phyloP scores from a whole-genome alignment of 2,797 vertebrate genomes.

The Pangasius mekongensis region DNA sequence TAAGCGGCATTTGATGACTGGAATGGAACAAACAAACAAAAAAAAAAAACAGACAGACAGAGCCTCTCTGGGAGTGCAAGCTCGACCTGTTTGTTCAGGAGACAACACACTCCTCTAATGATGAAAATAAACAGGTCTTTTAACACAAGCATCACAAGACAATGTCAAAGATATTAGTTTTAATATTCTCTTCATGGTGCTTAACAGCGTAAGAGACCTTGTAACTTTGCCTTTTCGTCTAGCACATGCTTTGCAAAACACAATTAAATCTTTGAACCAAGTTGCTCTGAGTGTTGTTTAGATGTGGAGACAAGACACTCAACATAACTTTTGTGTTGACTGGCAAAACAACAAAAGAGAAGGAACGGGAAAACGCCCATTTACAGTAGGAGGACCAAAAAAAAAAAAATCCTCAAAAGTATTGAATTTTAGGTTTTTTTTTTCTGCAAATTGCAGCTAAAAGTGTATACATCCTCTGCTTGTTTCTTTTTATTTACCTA shows the following conservation, averaged over 20 bases:
- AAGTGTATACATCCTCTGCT: not conserved
- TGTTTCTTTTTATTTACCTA: not conserved
- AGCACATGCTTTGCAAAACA: constrained; percentile 56
- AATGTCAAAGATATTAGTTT: constrained; percentile 68
- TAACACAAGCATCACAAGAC: constrained; percentile 66
- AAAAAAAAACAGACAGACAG: constrained; percentile 44
- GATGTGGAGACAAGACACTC: constrained; percentile 55
- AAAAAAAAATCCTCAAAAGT: not conserved
- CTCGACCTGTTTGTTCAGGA: constrained; percentile 72
- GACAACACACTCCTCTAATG: constrained; percentile 67
- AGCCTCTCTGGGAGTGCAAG: constrained; percentile 68
- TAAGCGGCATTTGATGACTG: constrained; percentile 91
- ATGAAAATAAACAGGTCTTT: constrained; percentile 74
- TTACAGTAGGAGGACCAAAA: not conserved
- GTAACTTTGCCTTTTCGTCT: constrained; percentile 61
- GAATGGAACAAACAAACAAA: constrained; percentile 68
- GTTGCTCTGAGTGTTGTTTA: constrained; percentile 51
- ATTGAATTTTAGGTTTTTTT: not conserved
- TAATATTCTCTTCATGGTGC: constrained; percentile 63
- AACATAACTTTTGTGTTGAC: constrained; percentile 54
- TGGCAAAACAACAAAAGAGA: constrained; percentile 39
- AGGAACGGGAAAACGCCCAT: not conserved
- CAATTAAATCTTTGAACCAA: constrained; percentile 62
- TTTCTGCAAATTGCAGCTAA: not conserved
- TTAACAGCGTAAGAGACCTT: constrained; percentile 61